Conservation (phyloP, 2,113 vertebrate species). For the Myotis brandtii region DNA sequence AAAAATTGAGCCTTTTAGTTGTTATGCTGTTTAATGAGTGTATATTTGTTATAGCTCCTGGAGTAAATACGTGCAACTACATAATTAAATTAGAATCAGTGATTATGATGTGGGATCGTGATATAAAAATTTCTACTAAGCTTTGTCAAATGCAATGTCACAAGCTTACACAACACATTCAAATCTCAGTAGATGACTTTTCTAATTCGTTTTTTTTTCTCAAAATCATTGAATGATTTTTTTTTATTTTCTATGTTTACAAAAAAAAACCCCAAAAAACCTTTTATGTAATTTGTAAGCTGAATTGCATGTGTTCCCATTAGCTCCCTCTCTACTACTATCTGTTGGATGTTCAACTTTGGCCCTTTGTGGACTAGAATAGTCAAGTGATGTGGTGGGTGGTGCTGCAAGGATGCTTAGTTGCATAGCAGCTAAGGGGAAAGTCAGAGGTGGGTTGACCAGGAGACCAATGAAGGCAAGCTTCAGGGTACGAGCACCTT, state of each 20-base stretch:
- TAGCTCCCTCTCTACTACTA: neutral
- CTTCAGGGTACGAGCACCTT: neutral
- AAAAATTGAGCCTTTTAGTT: slow-evolving; percentile 53
- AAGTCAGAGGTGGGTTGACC: neutral
- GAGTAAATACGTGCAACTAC: slow-evolving; percentile 38
- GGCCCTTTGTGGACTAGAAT: neutral
- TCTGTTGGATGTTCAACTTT: neutral
- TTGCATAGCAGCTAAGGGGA: neutral
- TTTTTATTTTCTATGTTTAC: slow-evolving; percentile 15
- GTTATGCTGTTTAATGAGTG: slow-evolving; percentile 63
- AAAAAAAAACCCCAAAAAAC: neutral
- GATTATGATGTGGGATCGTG: slow-evolving; percentile 60
- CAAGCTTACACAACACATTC: neutral
- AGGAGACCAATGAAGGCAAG: neutral
- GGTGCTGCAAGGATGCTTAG: neutral
- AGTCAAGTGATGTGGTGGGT: neutral
- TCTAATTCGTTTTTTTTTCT: slow-evolving; percentile 41
- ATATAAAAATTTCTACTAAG: slow-evolving; percentile 57
- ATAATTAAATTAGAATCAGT: slow-evolving; percentile 64
- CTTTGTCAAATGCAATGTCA: slow-evolving; percentile 53
- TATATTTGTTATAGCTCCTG: slow-evolving; percentile 46
- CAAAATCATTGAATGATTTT: slow-evolving; percentile 29
- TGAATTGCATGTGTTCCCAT: neutral
- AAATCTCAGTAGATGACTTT: neutral
- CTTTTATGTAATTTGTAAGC: neutral